phyloP scores from a whole-genome alignment of 1,140 invertebrate genomes.

The Achroia grisella region DNA sequence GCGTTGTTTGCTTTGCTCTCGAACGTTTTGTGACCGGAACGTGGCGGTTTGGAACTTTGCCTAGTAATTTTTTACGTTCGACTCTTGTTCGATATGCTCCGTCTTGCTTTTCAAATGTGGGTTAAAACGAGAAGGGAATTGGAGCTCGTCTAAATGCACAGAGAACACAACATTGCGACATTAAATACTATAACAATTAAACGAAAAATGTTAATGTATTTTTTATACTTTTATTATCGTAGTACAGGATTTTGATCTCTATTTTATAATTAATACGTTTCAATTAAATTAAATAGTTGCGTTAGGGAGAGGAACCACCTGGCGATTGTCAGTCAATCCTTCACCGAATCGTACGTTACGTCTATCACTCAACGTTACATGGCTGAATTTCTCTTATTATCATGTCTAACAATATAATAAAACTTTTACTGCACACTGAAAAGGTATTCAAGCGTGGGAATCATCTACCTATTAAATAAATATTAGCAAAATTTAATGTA shows the following conservation, averaged over 20 bases:
- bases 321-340: conserved; percentile 34
- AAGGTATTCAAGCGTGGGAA: conserved; percentile 21
- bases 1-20: conserved; percentile 33
- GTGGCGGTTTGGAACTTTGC: conserved; percentile 18
- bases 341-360: conserved; percentile 23
- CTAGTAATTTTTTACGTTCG: conserved; percentile 20
- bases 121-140: conserved; percentile 7
- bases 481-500: no score
- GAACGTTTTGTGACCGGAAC: conserved; percentile 23
- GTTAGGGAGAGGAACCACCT: conserved; percentile 31
- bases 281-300: neutral
- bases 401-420: conserved; percentile 26
- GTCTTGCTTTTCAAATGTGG: conserved; percentile 13
- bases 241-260: no score
- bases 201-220: no score
- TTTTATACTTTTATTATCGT: no score
- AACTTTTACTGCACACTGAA: conserved; percentile 35
- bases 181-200: no score
- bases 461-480: neutral
- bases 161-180: conserved; percentile 4
- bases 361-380: conserved; percentile 12
- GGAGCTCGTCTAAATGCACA: conserved; percentile 8
- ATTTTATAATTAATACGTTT: no score
- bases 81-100: conserved; percentile 8
- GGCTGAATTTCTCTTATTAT: conserved; percentile 23